Evolutionary conservation across 2,797 vertebrate species (phyloP).

Genomic region (Pterois miles): DNA sequence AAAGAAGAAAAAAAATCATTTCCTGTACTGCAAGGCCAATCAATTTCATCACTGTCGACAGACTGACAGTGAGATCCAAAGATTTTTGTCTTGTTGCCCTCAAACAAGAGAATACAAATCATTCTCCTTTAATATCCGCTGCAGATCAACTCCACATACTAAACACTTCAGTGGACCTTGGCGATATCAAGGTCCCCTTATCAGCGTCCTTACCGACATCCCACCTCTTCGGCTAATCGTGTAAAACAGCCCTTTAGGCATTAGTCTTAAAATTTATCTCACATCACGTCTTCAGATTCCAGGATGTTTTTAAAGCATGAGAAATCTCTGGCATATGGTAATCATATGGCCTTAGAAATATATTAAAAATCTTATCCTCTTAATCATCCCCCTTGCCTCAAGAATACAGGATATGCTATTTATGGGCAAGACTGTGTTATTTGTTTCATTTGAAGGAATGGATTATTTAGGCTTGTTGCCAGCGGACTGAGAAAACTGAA

Average conservation of each 20-base stretch:
- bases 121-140: not conserved
- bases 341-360: slow-evolving; percentile 20
- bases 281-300: slow-evolving; percentile 24
- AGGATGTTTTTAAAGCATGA: slow-evolving; percentile 23
- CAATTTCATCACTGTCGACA: not conserved
- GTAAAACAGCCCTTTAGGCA: slow-evolving; percentile 45
- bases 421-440: slow-evolving; percentile 11
- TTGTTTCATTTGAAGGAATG: slow-evolving; percentile 25
- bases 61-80: not conserved
- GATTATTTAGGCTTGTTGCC: slow-evolving; percentile 11
- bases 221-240: slow-evolving; percentile 56
- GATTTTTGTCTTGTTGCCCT: not conserved
- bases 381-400: slow-evolving; percentile 8
- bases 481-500: slow-evolving; percentile 10
- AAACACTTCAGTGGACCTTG: slow-evolving; percentile 19
- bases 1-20: not conserved
- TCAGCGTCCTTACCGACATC: slow-evolving; percentile 49
- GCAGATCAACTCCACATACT: not conserved
- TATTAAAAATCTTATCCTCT: slow-evolving; percentile 7
- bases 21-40: not conserved
- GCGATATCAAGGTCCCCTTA: slow-evolving; percentile 35
- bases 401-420: slow-evolving; percentile 3
- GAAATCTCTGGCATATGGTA: slow-evolving; percentile 15
- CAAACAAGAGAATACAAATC: not conserved
- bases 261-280: slow-evolving; percentile 42